phyloP scores from a whole-genome alignment of 92 coral and sea anemone genomes.

The Porites rus region DNA sequence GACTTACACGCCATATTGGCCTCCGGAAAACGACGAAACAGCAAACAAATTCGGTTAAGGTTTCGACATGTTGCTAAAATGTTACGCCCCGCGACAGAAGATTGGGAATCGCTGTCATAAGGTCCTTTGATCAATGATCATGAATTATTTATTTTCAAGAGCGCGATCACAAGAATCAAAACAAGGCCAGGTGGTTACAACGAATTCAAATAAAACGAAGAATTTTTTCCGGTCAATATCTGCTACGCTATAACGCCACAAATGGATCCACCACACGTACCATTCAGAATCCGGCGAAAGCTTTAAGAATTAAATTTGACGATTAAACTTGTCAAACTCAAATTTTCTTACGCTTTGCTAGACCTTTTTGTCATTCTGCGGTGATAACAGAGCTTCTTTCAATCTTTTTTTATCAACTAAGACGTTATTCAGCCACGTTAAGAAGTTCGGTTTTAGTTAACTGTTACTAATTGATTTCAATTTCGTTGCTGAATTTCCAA shows the following conservation, averaged over 20 bases:
- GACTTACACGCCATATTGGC: slow-evolving; percentile 55
- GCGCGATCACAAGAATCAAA: slow-evolving; percentile 74
- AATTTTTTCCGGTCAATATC: neutral
- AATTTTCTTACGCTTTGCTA: neutral
- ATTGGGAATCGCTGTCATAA: slow-evolving; percentile 70
- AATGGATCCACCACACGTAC: neutral
- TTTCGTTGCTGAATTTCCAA: slow-evolving; percentile 4
- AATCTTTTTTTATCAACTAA: neutral
- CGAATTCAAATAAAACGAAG: slow-evolving; percentile 18
- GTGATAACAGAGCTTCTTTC: slow-evolving; percentile 1
- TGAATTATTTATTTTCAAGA: slow-evolving; percentile 69
- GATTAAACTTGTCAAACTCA: neutral
- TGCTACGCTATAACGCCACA: neutral
- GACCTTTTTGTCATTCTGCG: neutral
- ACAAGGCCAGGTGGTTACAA: slow-evolving; percentile 79
- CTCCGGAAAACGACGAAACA: slow-evolving; percentile 15
- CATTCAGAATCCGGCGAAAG: neutral
- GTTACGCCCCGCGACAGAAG: slow-evolving; percentile 56
- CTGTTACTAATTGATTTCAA: slow-evolving; percentile 17
- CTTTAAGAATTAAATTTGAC: neutral
- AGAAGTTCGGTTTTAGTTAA: slow-evolving; percentile 5
- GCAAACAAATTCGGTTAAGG: slow-evolving; percentile 30
- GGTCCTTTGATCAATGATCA: slow-evolving; percentile 78
- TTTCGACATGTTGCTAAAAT: slow-evolving; percentile 39
- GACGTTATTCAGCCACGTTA: slow-evolving; percentile 4